Conservation (phyloP, 2,888 invertebrate species). For the Drosophila parthenogenetica region DNA sequence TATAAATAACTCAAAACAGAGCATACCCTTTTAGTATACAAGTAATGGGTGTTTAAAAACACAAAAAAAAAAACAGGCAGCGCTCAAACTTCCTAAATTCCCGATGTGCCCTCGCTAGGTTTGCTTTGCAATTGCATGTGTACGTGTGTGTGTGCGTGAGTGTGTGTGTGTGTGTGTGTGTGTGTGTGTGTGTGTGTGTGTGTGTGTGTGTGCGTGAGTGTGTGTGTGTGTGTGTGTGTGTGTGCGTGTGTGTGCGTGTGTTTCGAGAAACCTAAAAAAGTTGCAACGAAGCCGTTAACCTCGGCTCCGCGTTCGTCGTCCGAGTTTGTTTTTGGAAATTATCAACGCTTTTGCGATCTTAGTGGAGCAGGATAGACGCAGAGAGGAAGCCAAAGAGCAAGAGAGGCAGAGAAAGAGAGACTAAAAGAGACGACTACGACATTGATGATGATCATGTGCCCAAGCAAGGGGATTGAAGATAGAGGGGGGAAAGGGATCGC, state of each 20-base stretch:
- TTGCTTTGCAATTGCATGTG: slow-evolving; percentile 40
- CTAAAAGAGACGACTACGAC: slow-evolving; percentile 20
- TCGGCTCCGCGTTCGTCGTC: slow-evolving; percentile 80
- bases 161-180: slow-evolving; percentile 10
- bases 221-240: background rate
- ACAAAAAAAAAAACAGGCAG: background rate
- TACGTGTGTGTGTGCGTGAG: slow-evolving; percentile 14
- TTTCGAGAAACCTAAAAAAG: slow-evolving; percentile 78
- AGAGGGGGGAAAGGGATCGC: background rate
- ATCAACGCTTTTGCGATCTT: slow-evolving; percentile 58
- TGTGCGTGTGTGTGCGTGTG: slow-evolving; percentile 5
- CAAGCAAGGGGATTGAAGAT: background rate
- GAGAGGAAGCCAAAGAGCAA: too few relatives aligned
- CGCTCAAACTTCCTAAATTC: slow-evolving; percentile 70
- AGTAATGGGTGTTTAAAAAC: too few relatives aligned
- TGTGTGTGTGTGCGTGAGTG: slow-evolving; percentile 6
- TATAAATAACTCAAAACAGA: too few relatives aligned
- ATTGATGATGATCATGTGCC: slow-evolving; percentile 28
- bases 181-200: slow-evolving; percentile 6
- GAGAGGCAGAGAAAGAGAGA: background rate
- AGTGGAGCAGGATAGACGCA: slow-evolving; percentile 13
- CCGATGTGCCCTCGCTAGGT: slow-evolving; percentile 63
- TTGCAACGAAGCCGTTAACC: slow-evolving; percentile 84
- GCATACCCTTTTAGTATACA: too few relatives aligned
- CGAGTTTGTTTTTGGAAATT: slow-evolving; percentile 74